phyloP scores from a whole-genome alignment of 1,140 invertebrate species.

The Drosophila lowei region DNA sequence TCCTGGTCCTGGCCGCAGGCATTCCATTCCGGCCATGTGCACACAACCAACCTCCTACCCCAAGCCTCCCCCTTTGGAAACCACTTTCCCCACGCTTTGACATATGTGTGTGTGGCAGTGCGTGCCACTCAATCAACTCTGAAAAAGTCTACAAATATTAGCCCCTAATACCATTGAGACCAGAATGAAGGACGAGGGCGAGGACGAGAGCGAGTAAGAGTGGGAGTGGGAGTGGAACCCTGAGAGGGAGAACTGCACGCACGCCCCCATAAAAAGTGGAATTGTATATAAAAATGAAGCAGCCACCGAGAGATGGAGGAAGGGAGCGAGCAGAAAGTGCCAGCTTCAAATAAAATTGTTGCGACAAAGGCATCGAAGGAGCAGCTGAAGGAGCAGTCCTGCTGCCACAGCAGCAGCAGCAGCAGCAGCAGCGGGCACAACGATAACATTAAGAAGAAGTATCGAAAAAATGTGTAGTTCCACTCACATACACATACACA shows the following conservation, averaged over 20 bases:
- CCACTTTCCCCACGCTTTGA: constrained; percentile 34
- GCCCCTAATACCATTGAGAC: constrained; percentile 82
- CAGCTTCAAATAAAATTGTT: constrained; percentile 82
- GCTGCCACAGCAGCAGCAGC: constrained; percentile 4
- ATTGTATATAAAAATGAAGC: constrained; percentile 80
- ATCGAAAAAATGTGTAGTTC: constrained; percentile 81
- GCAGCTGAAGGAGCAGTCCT: constrained; percentile 65
- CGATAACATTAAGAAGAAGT: constrained; percentile 80
- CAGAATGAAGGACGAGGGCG: constrained; percentile 58
- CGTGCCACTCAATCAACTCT: constrained; percentile 81
- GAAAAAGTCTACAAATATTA: constrained; percentile 82
- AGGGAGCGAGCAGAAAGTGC: constrained; percentile 60
- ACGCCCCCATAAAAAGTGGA: constrained; percentile 68
- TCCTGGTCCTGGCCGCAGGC: constrained; percentile 52
- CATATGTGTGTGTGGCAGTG: constrained; percentile 66
- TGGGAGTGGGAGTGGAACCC: background rate
- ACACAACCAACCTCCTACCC: constrained; percentile 24
- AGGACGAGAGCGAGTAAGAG: background rate
- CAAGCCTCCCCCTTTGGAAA: constrained; percentile 18
- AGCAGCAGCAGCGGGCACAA: constrained; percentile 53
- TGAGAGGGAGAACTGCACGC: constrained; percentile 25
- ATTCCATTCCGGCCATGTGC: constrained; percentile 43
- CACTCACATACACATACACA: constrained; percentile 47
- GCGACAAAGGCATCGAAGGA: constrained; percentile 70
- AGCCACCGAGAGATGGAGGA: constrained; percentile 36